Conservation (phyloP, 2,113 vertebrate genomes). For the Penelope pileata region DNA sequence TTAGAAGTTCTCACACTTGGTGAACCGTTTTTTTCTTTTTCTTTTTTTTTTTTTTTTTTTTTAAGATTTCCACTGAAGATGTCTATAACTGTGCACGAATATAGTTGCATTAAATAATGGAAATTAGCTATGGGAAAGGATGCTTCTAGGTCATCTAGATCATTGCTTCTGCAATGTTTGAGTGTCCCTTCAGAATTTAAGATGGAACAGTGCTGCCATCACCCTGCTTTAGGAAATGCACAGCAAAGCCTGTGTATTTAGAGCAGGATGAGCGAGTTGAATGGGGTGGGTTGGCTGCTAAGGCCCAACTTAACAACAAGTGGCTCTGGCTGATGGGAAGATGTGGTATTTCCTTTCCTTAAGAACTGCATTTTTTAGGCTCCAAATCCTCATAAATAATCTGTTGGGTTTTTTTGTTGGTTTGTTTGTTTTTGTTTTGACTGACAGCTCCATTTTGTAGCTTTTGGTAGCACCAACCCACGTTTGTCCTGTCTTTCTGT, state of each 20-base stretch:
- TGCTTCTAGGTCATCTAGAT: not conserved
- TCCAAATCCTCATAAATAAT: not conserved
- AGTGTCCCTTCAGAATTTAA: not conserved
- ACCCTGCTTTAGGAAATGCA: not conserved
- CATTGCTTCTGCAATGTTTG: not conserved
- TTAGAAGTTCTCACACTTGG: not conserved
- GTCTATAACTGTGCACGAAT: not conserved
- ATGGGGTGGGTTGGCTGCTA: not conserved
- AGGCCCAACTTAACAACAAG: not conserved
- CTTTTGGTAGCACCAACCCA: not conserved
- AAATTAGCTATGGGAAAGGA: not conserved
- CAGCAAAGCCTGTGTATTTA: not conserved
- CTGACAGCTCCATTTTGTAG: not conserved
- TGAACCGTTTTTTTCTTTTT: not conserved
- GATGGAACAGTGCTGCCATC: not conserved
- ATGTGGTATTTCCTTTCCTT: not conserved
- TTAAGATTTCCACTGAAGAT: not conserved
- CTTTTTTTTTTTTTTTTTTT: constrained; percentile 19
- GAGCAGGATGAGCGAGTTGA: fast-evolving
- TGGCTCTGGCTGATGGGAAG: not conserved
- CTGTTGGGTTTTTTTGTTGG: not conserved
- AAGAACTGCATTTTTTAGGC: not conserved
- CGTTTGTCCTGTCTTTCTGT: not conserved
- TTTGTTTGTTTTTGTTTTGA: not conserved
- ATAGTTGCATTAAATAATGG: not conserved